A percentile compares a stretch with the other conserved stretches of the same genome.
Evolutionary conservation across 1,140 invertebrate species (phyloP).

Genomic region (Littorina saxatilis): DNA sequence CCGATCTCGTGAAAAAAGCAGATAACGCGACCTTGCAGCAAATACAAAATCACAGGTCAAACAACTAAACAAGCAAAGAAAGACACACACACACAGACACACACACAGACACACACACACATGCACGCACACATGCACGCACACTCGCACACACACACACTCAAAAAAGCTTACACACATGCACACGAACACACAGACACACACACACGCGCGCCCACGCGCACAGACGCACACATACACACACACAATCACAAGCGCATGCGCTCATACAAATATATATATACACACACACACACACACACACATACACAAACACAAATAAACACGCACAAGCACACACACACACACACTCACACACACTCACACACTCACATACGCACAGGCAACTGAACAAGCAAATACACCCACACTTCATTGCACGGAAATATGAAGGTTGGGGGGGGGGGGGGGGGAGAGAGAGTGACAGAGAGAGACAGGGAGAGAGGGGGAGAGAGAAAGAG

Average conservation of each 20-base stretch:
- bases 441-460: too few relatives aligned
- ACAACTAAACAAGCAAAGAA: neutral
- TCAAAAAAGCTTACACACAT: neutral
- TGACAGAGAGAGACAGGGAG: too few relatives aligned
- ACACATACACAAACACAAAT: slow-evolving; percentile 12
- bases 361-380: slow-evolving; percentile 7
- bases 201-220: slow-evolving; percentile 8
- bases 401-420: too few relatives aligned
- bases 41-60: neutral
- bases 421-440: too few relatives aligned
- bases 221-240: slow-evolving; percentile 6
- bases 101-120: slow-evolving; percentile 11
- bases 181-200: neutral
- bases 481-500: too few relatives aligned
- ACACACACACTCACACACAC: slow-evolving; percentile 9
- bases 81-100: slow-evolving; percentile 2
- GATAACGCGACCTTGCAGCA: too few relatives aligned
- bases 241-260: neutral
- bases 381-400: neutral
- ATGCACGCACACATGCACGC: slow-evolving; percentile 6
- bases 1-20: too few relatives aligned
- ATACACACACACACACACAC: slow-evolving; percentile 13
- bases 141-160: slow-evolving; percentile 10
- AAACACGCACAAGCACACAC: slow-evolving; percentile 1
- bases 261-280: neutral